Conservation (phyloP, 1,140 invertebrate genomes). For the Acarapis woodi region DNA sequence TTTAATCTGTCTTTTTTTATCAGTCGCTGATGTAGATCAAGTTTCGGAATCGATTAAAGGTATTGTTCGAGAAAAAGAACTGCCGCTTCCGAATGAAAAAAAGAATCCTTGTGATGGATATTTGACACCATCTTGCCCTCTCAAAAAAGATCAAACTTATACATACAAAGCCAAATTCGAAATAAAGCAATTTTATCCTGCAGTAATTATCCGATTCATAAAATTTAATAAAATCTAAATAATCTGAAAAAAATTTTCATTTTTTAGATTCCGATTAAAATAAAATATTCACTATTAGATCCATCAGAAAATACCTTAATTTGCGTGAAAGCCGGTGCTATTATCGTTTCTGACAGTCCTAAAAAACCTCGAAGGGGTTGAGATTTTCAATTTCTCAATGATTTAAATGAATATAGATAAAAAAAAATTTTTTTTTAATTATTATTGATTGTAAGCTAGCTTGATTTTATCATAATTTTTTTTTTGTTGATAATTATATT, state of each 20-base stretch:
- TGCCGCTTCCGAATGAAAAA: conserved; percentile 9
- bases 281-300: conserved; percentile 9
- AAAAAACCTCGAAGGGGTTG: neutral
- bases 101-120: conserved; percentile 8
- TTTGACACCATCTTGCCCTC: conserved; percentile 7
- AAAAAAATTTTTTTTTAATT: no score
- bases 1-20: no score
- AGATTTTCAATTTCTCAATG: neutral
- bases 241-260: conserved; percentile 1
- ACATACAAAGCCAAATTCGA: conserved; percentile 8
- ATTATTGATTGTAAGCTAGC: no score
- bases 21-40: neutral
- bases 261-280: conserved; percentile 9
- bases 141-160: conserved; percentile 7
- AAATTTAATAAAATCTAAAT: neutral
- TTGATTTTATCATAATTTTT: no score
- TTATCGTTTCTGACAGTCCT: conserved; percentile 7
- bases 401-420: neutral
- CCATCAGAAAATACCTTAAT: conserved; percentile 3
- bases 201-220: conserved; percentile 1
- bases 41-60: conserved; percentile 9
- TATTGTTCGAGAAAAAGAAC: conserved; percentile 8
- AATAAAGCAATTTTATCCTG: conserved; percentile 10
- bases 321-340: conserved; percentile 8
- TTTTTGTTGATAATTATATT: no score